Base-by-base conservation (phyloP, 2,888 invertebrate species). In the Cosmia pyralina region DNA sequence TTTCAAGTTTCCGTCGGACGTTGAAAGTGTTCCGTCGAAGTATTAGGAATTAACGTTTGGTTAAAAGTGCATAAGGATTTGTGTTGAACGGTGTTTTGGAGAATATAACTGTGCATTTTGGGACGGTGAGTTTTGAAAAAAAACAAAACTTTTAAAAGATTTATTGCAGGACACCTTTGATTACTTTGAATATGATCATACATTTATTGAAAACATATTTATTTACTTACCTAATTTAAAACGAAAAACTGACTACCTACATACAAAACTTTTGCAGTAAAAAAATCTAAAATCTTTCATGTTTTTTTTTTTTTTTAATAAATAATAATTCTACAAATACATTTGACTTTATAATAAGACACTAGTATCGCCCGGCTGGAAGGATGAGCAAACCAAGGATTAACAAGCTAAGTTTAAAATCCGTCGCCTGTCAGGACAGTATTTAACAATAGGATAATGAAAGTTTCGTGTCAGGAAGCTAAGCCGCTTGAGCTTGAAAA, bases 1-100 rank as follows among this genome's bases (percentile, higher is more conserved):
- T 85, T 83, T 85, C 82, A 90, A 92, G 92, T 93, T 92, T 84
- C 83, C 88, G 89, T 86, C 87, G 85, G 80, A 74, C 81, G 85
- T 84, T 81, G 50, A 68, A 72, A 75, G 83, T 84, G 86, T 81
- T 69, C 70, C 67, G 72, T 69, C 76, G 66, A 41, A 46, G 64
- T 69, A 65, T 69, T 41, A 44, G 15, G 46, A 17, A 65, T 63
- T 48, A 73, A 80, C 75, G 57, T 72, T 85, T 72, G 72, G 70
- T 81, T 83, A 69, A 69, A 79, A 86, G 86, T 88, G 87, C 72
- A 67, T 72, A 73, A 59, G 75, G 82, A 85, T 86, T 83, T 87
- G 83, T 88, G 83, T 78, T 66, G 41, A 70, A 63, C 63, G 58
- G 68, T 79, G 69, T 81, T 73, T 71, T 79, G 82, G 81, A 83